These are phyloP conservation scores for Phymanthus crucifer DNA, from an alignment of 92 coral and sea anemone species.

Conservation along the genomic window DNA sequence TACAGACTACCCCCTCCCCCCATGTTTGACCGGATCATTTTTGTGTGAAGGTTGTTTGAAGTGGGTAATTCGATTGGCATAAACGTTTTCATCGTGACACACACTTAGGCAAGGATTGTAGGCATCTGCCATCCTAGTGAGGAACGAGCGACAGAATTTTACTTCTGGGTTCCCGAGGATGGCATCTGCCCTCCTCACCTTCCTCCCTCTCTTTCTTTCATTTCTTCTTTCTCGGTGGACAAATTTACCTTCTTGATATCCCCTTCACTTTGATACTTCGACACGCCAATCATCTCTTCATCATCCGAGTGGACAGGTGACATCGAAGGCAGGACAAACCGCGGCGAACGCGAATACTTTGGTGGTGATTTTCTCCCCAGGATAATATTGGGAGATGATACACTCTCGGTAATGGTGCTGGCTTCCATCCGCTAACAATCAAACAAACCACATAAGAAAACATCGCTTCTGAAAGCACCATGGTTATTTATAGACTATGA, in stretches of 20 bases:
- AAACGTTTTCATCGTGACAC: too few relatives aligned
- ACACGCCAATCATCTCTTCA: not conserved
- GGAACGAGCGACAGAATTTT: too few relatives aligned
- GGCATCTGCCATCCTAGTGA: too few relatives aligned
- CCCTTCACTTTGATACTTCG: slow-evolving; percentile 33
- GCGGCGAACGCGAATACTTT: not conserved
- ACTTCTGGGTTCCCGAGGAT: too few relatives aligned
- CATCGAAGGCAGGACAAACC: not conserved
- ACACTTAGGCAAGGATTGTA: too few relatives aligned
- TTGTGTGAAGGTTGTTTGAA: too few relatives aligned
- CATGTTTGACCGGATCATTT: too few relatives aligned
- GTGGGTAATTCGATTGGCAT: too few relatives aligned
- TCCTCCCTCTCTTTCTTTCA: too few relatives aligned
- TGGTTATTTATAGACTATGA: not conserved
- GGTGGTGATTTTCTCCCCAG: slow-evolving; percentile 12
- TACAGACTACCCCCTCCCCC: too few relatives aligned
- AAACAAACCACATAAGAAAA: not conserved
- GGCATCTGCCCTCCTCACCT: too few relatives aligned
- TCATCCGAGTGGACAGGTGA: slow-evolving; percentile 14
- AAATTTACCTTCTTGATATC: slow-evolving; percentile 25
- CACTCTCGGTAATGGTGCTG: slow-evolving; percentile 54
- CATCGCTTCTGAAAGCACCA: not conserved
- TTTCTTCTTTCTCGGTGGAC: not conserved
- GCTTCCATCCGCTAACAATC: slow-evolving; percentile 59
- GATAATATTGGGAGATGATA: slow-evolving; percentile 43